phyloP scores from a whole-genome alignment of 2,888 invertebrate species.

The Lamellibrachia satsuma region DNA sequence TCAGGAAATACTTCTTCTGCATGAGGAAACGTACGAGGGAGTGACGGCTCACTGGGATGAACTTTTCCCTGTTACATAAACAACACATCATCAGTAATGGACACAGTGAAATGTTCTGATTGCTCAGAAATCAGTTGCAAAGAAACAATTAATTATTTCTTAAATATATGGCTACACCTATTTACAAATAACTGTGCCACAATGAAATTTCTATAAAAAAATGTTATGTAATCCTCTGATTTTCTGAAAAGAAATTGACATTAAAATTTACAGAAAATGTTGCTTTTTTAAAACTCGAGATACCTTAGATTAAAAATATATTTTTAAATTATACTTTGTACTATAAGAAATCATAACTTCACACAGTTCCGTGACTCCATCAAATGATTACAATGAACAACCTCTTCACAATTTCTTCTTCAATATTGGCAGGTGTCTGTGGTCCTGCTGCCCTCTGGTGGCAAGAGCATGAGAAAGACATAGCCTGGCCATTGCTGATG shows the following conservation, averaged over 20 bases:
- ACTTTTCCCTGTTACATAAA: conserved; percentile 54
- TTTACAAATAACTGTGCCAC: background rate
- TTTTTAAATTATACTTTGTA: background rate
- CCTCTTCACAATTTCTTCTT: background rate
- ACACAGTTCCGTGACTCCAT: background rate
- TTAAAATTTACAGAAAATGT: background rate
- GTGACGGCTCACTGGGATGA: conserved; percentile 59
- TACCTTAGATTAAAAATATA: too few species aligned
- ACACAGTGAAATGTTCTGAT: background rate
- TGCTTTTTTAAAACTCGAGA: too few species aligned
- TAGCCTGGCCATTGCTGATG: background rate
- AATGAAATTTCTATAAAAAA: too few species aligned
- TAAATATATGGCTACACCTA: background rate
- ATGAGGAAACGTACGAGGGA: conserved; percentile 57
- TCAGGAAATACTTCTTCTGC: conserved; percentile 54
- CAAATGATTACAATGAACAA: background rate
- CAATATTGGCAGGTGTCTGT: background rate
- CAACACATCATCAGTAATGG: background rate
- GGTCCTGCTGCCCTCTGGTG: background rate
- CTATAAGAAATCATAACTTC: background rate
- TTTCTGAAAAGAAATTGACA: background rate
- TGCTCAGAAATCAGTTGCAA: too few species aligned
- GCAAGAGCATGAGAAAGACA: background rate
- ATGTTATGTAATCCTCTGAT: background rate
- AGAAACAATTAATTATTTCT: too few species aligned